Conservation (phyloP, 2,113 vertebrate genomes). For the Boulengeromyrus knoepffleri region DNA sequence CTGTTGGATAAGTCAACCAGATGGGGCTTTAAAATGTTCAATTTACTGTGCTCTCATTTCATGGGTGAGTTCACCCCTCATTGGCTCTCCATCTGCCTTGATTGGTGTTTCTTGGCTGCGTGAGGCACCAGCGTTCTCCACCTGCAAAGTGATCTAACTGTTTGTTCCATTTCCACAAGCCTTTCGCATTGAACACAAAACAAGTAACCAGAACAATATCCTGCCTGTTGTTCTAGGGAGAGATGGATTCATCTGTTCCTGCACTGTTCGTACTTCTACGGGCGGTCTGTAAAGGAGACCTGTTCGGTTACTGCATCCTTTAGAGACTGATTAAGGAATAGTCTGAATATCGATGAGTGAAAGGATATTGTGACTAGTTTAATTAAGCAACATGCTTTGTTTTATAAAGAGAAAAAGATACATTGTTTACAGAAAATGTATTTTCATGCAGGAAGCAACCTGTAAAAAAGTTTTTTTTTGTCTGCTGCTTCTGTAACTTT, state of each 20-base stretch:
- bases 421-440: too few relatives aligned
- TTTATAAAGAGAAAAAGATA: too few relatives aligned
- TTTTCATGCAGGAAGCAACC: too few relatives aligned
- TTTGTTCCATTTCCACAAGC: background rate
- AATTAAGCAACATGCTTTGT: too few relatives aligned
- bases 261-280: background rate
- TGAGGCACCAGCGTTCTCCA: slow-evolving; percentile 13
- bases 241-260: background rate
- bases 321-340: background rate
- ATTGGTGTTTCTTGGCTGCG: slow-evolving; percentile 27
- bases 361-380: too few relatives aligned
- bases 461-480: too few relatives aligned
- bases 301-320: background rate
- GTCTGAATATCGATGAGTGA: background rate
- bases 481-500: too few relatives aligned
- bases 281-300: background rate
- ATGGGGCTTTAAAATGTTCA: slow-evolving; percentile 73
- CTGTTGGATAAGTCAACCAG: slow-evolving; percentile 61
- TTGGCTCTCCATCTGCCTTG: slow-evolving; percentile 84
- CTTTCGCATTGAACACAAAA: background rate
- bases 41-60: slow-evolving; percentile 74
- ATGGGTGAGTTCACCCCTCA: slow-evolving; percentile 79
- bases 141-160: background rate
- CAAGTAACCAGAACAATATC: background rate
- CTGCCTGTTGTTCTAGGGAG: background rate